Evolutionary conservation across 92 coral and sea anemone species (phyloP).

Genomic region (Galaxea fascicularis): DNA sequence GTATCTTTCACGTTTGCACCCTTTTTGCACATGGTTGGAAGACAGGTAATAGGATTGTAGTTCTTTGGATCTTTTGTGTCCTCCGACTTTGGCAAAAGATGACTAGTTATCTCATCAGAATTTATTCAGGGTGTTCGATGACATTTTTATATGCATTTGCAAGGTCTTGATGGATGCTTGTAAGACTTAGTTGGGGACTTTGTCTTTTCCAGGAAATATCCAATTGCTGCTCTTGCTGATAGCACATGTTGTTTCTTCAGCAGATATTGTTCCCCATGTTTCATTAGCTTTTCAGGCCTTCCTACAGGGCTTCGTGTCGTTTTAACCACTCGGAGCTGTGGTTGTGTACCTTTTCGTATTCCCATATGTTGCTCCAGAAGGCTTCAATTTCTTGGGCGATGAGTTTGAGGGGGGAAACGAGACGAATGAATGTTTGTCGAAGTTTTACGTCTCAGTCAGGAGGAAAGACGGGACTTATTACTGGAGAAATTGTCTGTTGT

Average conservation of each 20-base stretch:
- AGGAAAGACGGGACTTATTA: no score
- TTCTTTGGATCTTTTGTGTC: not conserved
- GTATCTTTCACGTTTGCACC: constrained; percentile 6
- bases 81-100: not conserved
- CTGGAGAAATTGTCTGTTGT: no score
- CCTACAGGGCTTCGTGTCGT: not conserved
- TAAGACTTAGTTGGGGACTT: constrained; percentile 18
- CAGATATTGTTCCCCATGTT: not conserved
- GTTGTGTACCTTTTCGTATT: not conserved
- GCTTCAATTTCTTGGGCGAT: constrained; percentile 20
- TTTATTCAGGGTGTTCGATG: not conserved
- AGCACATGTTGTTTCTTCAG: not conserved
- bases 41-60: constrained; percentile 1
- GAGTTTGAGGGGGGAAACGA: no score
- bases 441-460: no score
- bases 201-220: constrained; percentile 33
- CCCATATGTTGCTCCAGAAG: constrained; percentile 9
- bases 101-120: not conserved
- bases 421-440: no score
- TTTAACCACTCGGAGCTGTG: constrained; percentile 6
- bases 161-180: not conserved
- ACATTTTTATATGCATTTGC: not conserved
- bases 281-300: not conserved
- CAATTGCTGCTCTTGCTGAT: constrained; percentile 26
- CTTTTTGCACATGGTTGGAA: constrained; percentile 11